Conservation (phyloP, 2,113 vertebrate species). For the Mellivora capensis region DNA sequence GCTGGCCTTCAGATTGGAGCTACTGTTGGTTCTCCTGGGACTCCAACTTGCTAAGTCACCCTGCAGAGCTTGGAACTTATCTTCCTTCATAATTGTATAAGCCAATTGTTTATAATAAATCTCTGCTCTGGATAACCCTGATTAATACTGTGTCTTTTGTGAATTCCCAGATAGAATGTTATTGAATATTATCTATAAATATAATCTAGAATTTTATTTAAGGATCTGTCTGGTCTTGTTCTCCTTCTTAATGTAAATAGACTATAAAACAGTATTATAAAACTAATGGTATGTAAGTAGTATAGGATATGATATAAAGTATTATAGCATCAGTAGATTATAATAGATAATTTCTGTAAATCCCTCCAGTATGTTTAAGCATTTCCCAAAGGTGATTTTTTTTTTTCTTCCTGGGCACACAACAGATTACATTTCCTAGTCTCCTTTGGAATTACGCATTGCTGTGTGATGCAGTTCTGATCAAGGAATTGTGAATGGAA, state of each 20-base stretch:
- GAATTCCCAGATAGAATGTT: not conserved
- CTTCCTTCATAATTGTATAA: not conserved
- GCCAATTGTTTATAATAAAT: not conserved
- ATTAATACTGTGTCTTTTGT: not conserved
- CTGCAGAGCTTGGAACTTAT: not conserved
- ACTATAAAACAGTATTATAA: not conserved
- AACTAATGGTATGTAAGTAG: too few relatives aligned
- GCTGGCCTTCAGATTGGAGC: rapidly evolving
- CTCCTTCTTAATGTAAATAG: not conserved
- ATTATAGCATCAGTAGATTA: not conserved
- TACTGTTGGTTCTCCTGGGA: rapidly evolving
- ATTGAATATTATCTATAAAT: not conserved
- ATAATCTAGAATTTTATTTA: not conserved
- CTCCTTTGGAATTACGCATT: not conserved
- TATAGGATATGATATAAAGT: not conserved
- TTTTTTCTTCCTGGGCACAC: not conserved
- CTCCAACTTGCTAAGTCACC: not conserved
- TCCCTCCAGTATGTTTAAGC: not conserved
- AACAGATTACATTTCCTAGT: not conserved
- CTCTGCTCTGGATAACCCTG: not conserved
- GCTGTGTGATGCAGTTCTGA: not conserved
- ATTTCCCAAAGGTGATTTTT: not conserved
- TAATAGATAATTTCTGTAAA: not conserved
- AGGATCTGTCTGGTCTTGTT: not conserved
- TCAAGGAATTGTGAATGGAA: not conserved